Evolutionary conservation across 2,797 vertebrate genomes (phyloP).

Genomic region (Falco berigora): DNA sequence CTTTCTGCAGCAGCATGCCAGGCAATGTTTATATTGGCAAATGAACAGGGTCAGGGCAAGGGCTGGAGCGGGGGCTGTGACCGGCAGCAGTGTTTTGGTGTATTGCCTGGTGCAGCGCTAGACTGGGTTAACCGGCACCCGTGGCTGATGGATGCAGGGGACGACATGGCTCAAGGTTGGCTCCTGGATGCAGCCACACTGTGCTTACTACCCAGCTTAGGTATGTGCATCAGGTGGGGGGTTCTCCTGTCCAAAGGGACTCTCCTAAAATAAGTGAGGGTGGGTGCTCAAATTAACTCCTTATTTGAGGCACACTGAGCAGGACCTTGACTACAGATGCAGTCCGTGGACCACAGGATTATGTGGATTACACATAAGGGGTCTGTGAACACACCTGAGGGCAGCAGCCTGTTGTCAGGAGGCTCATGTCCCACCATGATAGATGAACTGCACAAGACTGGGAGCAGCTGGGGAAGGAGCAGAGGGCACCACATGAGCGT

Average conservation of each 20-base stretch:
- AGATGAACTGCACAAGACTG: not conserved
- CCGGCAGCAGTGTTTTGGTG: not conserved
- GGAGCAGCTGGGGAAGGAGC: not conserved
- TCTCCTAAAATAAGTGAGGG: not conserved
- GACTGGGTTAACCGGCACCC: not conserved
- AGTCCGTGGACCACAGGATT: not conserved
- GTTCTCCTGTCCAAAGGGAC: not conserved
- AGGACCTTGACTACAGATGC: not conserved
- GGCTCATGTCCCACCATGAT: accelerated
- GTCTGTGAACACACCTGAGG: not conserved
- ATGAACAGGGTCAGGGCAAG: not conserved
- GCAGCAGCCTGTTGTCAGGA: not conserved
- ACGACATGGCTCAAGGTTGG: not conserved
- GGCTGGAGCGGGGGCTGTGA: not conserved
- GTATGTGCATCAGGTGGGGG: not conserved
- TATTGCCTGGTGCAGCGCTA: not conserved
- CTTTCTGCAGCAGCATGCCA: not conserved
- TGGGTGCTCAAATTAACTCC: not conserved
- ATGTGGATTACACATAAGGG: not conserved
- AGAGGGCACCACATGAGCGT: accelerated
- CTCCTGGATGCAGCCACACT: not conserved
- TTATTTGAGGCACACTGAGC: not conserved
- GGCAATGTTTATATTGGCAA: not conserved
- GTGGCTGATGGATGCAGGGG: not conserved
- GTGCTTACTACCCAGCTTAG: not conserved